Percentiles rank a stretch among this genome's conserved stretches.
Conservation (phyloP, 2,113 vertebrate genomes). For the Peromyscus leucopus region DNA sequence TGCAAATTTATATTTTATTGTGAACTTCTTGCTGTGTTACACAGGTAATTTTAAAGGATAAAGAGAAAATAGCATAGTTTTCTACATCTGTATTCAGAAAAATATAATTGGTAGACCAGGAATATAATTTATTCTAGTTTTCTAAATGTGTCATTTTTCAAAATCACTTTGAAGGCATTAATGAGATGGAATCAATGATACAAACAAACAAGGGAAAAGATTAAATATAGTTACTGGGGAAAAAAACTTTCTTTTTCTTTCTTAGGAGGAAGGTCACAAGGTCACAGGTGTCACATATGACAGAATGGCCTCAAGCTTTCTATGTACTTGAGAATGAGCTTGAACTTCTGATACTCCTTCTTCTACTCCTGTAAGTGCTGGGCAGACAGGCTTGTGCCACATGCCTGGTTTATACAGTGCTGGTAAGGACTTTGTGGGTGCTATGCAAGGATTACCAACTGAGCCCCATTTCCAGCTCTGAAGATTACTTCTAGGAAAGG, state of each 20-base stretch:
- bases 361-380: neutral
- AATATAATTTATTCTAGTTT: neutral
- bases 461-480: neutral
- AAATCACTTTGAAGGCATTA: neutral
- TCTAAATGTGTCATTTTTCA: neutral
- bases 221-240: neutral
- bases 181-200: neutral
- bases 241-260: neutral
- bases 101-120: neutral
- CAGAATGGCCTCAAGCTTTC: neutral
- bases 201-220: neutral
- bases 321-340: neutral
- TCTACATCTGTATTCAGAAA: neutral
- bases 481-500: neutral
- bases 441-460: neutral
- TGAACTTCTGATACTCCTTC: neutral
- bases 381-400: neutral
- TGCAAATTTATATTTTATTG: constrained; percentile 22
- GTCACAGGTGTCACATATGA: neutral
- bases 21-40: neutral
- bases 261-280: neutral
- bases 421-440: neutral
- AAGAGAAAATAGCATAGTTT: neutral
- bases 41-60: constrained; percentile 28
- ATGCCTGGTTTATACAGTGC: neutral